Conservation (phyloP, 2,113 vertebrate genomes). For the Trinectes maculatus region DNA sequence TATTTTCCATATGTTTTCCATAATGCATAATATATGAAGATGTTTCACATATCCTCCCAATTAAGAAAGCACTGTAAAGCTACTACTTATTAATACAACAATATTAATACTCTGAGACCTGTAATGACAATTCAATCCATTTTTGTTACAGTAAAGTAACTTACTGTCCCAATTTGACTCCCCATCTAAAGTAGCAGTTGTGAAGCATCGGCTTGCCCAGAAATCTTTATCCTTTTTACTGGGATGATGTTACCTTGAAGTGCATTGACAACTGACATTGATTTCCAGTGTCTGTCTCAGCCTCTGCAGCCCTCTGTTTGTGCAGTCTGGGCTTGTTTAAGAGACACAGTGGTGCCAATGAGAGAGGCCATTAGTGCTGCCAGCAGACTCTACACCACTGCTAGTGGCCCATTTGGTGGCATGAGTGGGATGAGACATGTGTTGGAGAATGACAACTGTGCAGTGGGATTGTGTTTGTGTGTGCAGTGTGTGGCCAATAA, state of each 20-base stretch:
- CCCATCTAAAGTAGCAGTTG: slow-evolving; percentile 16
- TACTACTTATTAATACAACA: no score
- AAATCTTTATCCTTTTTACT: slow-evolving; percentile 52
- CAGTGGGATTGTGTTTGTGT: background rate
- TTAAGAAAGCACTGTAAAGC: no score
- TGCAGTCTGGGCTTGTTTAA: slow-evolving; percentile 54
- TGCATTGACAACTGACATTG: slow-evolving; percentile 78
- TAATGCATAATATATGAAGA: no score
- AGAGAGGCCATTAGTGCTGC: slow-evolving; percentile 35
- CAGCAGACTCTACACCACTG: slow-evolving; percentile 1
- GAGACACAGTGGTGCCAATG: slow-evolving; percentile 75
- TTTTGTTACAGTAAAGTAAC: background rate
- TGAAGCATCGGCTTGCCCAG: slow-evolving; percentile 34
- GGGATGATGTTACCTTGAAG: slow-evolving; percentile 72
- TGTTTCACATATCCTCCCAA: no score
- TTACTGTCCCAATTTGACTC: background rate
- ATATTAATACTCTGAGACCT: no score
- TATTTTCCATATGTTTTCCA: no score
- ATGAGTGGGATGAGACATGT: slow-evolving; percentile 7
- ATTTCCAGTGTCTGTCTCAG: slow-evolving; percentile 75
- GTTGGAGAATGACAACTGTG: slow-evolving; percentile 5
- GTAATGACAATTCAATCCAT: background rate
- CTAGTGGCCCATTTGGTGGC: slow-evolving; percentile 14
- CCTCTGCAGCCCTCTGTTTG: slow-evolving; percentile 26
- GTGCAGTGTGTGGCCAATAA: background rate